These are phyloP conservation scores for Myanophis thanlyinensis DNA, from an alignment of 2,113 vertebrate genomes.

Conservation along the genomic window DNA sequence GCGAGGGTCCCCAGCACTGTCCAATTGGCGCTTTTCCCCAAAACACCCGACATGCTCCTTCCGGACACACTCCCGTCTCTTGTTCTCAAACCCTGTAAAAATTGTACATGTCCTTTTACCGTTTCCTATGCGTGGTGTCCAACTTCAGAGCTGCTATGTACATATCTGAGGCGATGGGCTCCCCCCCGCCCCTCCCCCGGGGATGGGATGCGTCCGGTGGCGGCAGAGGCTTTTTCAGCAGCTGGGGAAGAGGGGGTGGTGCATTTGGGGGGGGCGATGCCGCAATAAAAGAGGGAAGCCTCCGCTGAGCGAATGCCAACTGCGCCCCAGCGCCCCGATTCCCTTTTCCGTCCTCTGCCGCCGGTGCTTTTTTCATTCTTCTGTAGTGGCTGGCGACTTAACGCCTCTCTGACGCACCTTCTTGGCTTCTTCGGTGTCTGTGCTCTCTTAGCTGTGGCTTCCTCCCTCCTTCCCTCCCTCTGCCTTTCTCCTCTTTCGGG, in stretches of 20 bases:
- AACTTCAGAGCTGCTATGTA: constrained; percentile 49
- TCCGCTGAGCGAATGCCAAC: background rate
- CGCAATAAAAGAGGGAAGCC: constrained; percentile 43
- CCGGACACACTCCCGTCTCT: background rate
- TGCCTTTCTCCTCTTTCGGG: background rate
- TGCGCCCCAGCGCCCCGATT: background rate
- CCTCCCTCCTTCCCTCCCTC: background rate
- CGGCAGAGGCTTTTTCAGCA: background rate
- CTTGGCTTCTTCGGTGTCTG: constrained; percentile 3
- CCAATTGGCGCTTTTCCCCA: constrained; percentile 13
- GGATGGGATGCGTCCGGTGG: background rate
- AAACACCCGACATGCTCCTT: background rate
- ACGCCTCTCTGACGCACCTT: background rate
- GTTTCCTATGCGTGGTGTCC: background rate
- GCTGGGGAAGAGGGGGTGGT: constrained; percentile 22
- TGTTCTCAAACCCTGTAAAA: constrained; percentile 5
- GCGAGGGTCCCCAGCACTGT: background rate
- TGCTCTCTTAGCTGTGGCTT: constrained; percentile 1
- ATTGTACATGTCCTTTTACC: background rate
- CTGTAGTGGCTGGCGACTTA: background rate
- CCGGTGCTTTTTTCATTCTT: background rate
- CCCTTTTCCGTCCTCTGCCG: background rate
- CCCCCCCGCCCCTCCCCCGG: no score
- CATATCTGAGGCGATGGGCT: constrained; percentile 55
- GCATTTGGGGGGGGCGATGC: constrained; percentile 15